These are phyloP conservation scores for Drosophila takahashii DNA, from an alignment of 1,140 invertebrate genomes.

Conservation along the genomic window DNA sequence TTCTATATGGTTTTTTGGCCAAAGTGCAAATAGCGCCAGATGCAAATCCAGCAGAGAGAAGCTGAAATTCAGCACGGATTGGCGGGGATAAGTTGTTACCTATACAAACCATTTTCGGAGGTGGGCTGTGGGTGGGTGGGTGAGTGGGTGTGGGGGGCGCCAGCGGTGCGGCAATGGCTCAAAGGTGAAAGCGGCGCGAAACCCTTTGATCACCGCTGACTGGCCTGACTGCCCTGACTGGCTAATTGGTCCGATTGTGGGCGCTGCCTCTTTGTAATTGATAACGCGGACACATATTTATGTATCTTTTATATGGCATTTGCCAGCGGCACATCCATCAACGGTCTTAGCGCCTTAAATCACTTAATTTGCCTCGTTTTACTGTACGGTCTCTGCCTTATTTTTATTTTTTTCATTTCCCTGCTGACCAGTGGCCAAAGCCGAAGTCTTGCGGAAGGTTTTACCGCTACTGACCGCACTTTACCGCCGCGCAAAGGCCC, in stretches of 20 bases:
- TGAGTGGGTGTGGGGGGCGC: conserved; percentile 41
- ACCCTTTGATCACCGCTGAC: conserved; percentile 63
- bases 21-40: conserved; percentile 58
- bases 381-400: not conserved
- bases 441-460: conserved; percentile 29
- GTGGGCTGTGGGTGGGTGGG: conserved; percentile 1
- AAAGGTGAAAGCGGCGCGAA: conserved; percentile 47
- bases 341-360: conserved; percentile 61
- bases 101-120: not conserved
- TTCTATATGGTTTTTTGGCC: conserved; percentile 8
- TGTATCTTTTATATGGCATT: conserved; percentile 45
- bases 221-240: conserved; percentile 60
- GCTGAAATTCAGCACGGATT: conserved; percentile 19
- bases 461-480: conserved; percentile 39
- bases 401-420: not conserved
- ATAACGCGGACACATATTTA: conserved; percentile 45
- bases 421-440: conserved; percentile 5
- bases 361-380: conserved; percentile 58
- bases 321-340: conserved; percentile 65
- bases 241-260: conserved; percentile 66
- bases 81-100: conserved; percentile 14
- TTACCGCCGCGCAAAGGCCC: conserved; percentile 36
- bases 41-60: conserved; percentile 33
- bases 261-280: conserved; percentile 77
- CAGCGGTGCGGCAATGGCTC: conserved; percentile 53